Conservation (phyloP, 2,888 invertebrate genomes). For the Melinaea marsaeus region DNA sequence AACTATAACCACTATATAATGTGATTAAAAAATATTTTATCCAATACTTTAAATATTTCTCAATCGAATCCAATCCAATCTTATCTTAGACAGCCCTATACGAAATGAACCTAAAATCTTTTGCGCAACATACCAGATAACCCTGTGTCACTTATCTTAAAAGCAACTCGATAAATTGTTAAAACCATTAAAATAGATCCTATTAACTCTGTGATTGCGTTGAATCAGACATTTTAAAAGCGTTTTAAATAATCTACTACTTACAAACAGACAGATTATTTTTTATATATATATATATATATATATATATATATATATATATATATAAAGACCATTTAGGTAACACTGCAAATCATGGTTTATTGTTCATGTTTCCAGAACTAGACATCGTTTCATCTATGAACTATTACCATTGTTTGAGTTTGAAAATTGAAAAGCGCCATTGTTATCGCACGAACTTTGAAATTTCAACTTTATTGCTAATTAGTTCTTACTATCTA, state of each 20-base stretch:
- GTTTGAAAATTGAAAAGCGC: slow-evolving; percentile 74
- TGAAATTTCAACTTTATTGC: background rate
- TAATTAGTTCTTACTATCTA: background rate
- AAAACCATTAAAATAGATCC: slow-evolving; percentile 32
- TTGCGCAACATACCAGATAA: slow-evolving; percentile 39
- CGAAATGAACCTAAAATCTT: slow-evolving; percentile 8
- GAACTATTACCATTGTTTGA: slow-evolving; percentile 72
- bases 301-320: background rate
- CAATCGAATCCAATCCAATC: too few species aligned
- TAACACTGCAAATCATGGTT: background rate
- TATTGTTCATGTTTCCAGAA: background rate
- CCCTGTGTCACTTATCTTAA: slow-evolving; percentile 50
- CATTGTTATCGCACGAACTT: slow-evolving; percentile 56
- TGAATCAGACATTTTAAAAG: background rate
- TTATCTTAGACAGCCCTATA: background rate
- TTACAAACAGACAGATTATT: background rate
- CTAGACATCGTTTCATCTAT: slow-evolving; percentile 59
- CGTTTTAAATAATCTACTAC: background rate
- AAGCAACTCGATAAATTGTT: slow-evolving; percentile 44
- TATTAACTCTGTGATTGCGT: slow-evolving; percentile 23
- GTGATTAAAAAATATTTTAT: too few species aligned
- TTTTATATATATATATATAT: background rate
- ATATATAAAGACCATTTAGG: background rate
- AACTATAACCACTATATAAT: too few species aligned
- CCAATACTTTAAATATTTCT: too few species aligned